These are phyloP conservation scores for Noctua janthina DNA, from an alignment of 2,888 invertebrate species.

Conservation along the genomic window DNA sequence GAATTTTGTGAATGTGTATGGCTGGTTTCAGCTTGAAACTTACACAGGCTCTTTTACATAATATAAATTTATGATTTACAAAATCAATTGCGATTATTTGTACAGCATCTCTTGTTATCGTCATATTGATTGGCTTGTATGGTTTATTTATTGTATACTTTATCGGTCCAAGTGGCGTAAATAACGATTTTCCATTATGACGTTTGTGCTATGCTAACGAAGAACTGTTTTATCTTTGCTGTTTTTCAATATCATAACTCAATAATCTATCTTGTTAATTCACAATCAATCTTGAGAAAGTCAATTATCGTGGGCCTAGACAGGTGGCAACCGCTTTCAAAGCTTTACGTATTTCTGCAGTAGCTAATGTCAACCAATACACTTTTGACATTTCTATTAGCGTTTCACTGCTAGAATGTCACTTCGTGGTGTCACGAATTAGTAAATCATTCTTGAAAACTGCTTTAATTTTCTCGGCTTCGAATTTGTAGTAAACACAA, in stretches of 20 bases:
- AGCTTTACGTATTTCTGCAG: neutral
- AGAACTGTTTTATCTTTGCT: neutral
- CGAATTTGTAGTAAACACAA: conserved; percentile 1
- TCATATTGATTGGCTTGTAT: neutral
- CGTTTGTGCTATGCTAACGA: neutral
- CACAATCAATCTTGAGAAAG: neutral
- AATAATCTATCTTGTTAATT: neutral
- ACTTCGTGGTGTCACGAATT: neutral
- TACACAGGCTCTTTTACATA: neutral
- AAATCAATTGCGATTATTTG: neutral
- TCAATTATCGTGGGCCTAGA: neutral
- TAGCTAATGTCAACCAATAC: neutral
- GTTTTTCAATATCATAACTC: neutral
- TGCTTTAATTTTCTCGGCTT: neutral
- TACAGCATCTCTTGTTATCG: neutral
- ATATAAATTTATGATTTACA: neutral
- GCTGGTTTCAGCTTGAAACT: neutral
- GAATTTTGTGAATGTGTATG: neutral
- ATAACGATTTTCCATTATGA: neutral
- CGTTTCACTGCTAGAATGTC: neutral
- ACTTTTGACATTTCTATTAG: neutral
- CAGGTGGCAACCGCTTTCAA: neutral
- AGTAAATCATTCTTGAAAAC: neutral
- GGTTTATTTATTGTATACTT: neutral
- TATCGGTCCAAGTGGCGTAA: neutral